Conservation (phyloP, 2,888 invertebrate genomes). For the Rhagium mordax region DNA sequence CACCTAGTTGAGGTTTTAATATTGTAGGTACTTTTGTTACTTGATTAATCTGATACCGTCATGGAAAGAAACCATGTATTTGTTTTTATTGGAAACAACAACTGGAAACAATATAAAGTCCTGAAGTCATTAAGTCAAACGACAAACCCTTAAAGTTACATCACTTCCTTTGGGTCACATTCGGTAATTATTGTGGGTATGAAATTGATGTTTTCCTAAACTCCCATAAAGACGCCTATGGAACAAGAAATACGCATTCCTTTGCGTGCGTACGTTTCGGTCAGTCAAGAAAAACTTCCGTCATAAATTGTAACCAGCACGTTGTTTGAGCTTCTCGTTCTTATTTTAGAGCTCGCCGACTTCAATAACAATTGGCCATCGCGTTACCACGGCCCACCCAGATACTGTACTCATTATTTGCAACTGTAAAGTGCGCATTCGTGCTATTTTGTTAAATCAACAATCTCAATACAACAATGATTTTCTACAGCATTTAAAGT, state of each 20-base stretch:
- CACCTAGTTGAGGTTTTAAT: too few relatives aligned
- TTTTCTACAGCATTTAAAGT: not conserved
- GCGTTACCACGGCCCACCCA: slow-evolving; percentile 40
- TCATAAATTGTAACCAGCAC: slow-evolving; percentile 44
- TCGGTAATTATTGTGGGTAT: not conserved
- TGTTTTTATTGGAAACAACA: not conserved
- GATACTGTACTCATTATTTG: slow-evolving; percentile 27
- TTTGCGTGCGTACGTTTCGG: slow-evolving; percentile 39
- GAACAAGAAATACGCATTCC: slow-evolving; percentile 35
- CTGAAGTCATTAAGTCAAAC: not conserved
- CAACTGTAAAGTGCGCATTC: not conserved
- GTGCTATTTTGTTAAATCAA: not conserved
- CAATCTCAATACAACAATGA: not conserved
- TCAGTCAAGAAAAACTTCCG: slow-evolving; percentile 36
- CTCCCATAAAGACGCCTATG: slow-evolving; percentile 10
- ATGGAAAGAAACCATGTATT: not conserved
- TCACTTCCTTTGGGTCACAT: too few relatives aligned
- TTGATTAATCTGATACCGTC: too few relatives aligned
- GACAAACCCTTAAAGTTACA: too few relatives aligned
- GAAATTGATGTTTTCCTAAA: not conserved
- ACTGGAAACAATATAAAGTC: not conserved
- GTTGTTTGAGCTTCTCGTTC: slow-evolving; percentile 49
- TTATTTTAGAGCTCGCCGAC: slow-evolving; percentile 50
- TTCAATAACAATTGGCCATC: slow-evolving; percentile 50
- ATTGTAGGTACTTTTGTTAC: too few relatives aligned